These are phyloP conservation scores for Selene dorsalis DNA, from an alignment of 2,797 vertebrate genomes.

Conservation along the genomic window DNA sequence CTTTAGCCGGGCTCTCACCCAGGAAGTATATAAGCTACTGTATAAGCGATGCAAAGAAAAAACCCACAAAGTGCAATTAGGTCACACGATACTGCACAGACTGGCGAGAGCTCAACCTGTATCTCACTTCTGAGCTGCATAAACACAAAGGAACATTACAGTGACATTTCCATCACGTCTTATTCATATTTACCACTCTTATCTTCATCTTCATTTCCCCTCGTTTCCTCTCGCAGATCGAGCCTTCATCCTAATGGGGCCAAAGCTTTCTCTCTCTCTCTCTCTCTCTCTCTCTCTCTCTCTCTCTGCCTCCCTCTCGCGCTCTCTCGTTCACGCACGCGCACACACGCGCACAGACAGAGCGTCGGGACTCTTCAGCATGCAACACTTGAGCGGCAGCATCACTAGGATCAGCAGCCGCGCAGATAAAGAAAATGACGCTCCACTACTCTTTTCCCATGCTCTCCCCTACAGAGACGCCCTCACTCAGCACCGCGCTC, in stretches of 20 bases:
- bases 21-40: neutral
- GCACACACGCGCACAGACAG: neutral
- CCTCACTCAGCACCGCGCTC: conserved; percentile 40
- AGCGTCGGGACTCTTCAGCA: conserved; percentile 39
- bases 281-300: neutral
- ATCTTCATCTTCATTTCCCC: conserved; percentile 89
- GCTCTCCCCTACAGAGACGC: conserved; percentile 53
- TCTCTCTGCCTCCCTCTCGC: too few species aligned
- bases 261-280: conserved; percentile 9
- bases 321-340: too few species aligned
- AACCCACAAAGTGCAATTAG: conserved; percentile 42
- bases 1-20: neutral
- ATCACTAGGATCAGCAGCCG: conserved; percentile 37
- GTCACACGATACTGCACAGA: conserved; percentile 23
- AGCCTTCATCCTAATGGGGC: conserved; percentile 51
- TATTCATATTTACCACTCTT: conserved; percentile 87
- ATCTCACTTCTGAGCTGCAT: conserved; percentile 49
- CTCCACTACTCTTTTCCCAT: conserved; percentile 58
- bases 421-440: conserved; percentile 28
- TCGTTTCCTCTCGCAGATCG: conserved; percentile 69
- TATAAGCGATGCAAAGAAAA: neutral
- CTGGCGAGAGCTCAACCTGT: conserved; percentile 21
- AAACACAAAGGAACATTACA: conserved; percentile 38
- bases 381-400: conserved; percentile 58
- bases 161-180: conserved; percentile 52